Evolutionary conservation across 2,888 invertebrate genomes (phyloP), one percentile per base, ranked within the genome.

Genomic region (Drosophila stalkeri): DNA sequence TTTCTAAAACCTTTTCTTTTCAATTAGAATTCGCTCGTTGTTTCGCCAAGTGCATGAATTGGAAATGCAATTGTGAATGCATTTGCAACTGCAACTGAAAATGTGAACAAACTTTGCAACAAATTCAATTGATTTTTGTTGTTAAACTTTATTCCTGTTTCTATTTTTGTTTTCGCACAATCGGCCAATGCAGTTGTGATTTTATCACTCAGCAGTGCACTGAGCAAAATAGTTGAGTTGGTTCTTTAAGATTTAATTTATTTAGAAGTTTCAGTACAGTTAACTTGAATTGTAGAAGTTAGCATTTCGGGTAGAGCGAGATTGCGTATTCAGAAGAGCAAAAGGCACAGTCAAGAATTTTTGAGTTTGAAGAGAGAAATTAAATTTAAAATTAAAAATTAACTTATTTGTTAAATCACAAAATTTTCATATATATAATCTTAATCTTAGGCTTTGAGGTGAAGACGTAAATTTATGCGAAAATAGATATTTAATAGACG

Each of bases 161-260:
- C 52, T 7, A 35, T 52, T 35, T 16, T 4, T 37, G 16, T 4
- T 14, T 23, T 23, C 20, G n/a, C 66, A 20, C 35, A 46, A 46
- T 12, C 37, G 18, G 59, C 61, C 79, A 82, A 76, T 90, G 90
- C 91, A 80, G 91, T 79, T 73, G 75, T 59, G 90, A 90, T 90
- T 78, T 80, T 78, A 90, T 88, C 89, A 72, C 51, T 52, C 59
- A 59, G 49, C 64, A 47, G 56, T 55, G 47, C 65, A 60, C 60
- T 60, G 4, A 7, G 60, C 8, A 20, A 39, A 49, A 60, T 16
- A 11, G 5, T 5, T 14, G 33, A 33, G 35, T 8, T 0, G 33
- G 1, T 51, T 51, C 6, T 7, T 1, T 5, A 37, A 14, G 14
- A 37, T 37, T 33, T 9, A 33, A 33, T 8, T 31, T 31, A 31